These are phyloP conservation scores for Neogale vison DNA, from an alignment of 2,113 vertebrate species.

Conservation along the genomic window DNA sequence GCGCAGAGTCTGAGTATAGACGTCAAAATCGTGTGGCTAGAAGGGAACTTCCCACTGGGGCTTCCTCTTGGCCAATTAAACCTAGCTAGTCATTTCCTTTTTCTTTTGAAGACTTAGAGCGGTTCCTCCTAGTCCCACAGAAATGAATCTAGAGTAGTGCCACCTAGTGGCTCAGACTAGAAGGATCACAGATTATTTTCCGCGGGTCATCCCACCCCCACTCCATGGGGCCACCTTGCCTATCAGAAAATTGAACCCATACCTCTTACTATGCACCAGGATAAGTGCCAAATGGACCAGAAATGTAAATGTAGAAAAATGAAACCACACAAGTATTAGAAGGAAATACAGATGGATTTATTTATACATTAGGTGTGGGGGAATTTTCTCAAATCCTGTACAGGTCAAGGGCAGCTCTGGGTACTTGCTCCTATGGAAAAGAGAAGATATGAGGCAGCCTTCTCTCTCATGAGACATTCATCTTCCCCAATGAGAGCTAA, in stretches of 20 bases:
- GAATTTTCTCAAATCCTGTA: neutral
- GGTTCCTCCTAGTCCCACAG: neutral
- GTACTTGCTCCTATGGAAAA: neutral
- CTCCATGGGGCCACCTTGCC: neutral
- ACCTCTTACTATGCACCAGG: neutral
- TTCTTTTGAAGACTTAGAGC: neutral
- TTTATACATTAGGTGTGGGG: neutral
- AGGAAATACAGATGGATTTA: neutral
- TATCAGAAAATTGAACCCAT: neutral
- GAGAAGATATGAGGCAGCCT: neutral
- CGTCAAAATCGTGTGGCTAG: neutral
- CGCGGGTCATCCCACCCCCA: neutral
- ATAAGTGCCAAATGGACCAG: neutral
- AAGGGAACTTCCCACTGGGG: neutral
- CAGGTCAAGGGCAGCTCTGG: neutral
- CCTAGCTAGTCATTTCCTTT: conserved; percentile 14
- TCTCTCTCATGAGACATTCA: neutral
- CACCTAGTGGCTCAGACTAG: conserved; percentile 60
- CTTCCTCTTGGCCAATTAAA: conserved; percentile 2
- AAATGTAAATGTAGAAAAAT: neutral
- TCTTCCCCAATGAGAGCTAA: neutral
- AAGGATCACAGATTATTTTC: neutral
- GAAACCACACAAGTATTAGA: neutral
- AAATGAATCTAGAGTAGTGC: neutral
- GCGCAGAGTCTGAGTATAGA: neutral